Evolutionary conservation across 1,140 invertebrate species (phyloP).

Genomic region (Bombus pyrosoma): DNA sequence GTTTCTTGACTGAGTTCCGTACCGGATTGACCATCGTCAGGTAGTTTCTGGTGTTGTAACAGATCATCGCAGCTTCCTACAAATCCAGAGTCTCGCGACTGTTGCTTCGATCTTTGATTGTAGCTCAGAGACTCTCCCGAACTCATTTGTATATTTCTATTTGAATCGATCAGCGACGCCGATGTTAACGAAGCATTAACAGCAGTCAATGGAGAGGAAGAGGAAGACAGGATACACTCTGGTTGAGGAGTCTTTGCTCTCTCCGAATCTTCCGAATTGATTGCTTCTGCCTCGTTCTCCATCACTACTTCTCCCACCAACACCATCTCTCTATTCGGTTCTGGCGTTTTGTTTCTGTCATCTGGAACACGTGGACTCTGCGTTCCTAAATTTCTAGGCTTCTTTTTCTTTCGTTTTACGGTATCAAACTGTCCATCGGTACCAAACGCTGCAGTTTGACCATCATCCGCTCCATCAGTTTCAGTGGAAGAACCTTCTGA

Average conservation of each 20-base stretch:
- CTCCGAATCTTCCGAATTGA: conserved; percentile 80
- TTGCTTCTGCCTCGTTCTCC: conserved; percentile 71
- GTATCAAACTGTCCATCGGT: conserved; percentile 91
- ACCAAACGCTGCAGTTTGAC: conserved; percentile 81
- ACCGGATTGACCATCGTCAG: conserved; percentile 60
- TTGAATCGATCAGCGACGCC: conserved; percentile 29
- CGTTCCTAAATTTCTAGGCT: conserved; percentile 80
- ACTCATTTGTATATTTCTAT: conserved; percentile 23
- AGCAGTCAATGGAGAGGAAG: conserved; percentile 52
- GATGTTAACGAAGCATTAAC: not conserved
- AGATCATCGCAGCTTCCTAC: conserved; percentile 94
- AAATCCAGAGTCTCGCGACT: conserved; percentile 93
- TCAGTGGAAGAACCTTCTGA: conserved; percentile 89
- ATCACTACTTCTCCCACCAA: conserved; percentile 69
- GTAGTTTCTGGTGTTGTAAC: conserved; percentile 85
- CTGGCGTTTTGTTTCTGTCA: conserved; percentile 82
- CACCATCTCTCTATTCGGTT: conserved; percentile 79
- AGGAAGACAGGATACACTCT: conserved; percentile 74
- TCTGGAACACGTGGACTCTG: conserved; percentile 78
- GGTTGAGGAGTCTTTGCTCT: conserved; percentile 86
- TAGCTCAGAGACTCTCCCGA: conserved; percentile 47
- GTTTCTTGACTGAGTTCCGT: conserved; percentile 52
- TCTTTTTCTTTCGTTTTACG: conserved; percentile 91
- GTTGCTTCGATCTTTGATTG: conserved; percentile 84
- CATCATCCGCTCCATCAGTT: conserved; percentile 89